Base-by-base conservation (phyloP, 2,888 invertebrate species). In the Pammene aurita region DNA sequence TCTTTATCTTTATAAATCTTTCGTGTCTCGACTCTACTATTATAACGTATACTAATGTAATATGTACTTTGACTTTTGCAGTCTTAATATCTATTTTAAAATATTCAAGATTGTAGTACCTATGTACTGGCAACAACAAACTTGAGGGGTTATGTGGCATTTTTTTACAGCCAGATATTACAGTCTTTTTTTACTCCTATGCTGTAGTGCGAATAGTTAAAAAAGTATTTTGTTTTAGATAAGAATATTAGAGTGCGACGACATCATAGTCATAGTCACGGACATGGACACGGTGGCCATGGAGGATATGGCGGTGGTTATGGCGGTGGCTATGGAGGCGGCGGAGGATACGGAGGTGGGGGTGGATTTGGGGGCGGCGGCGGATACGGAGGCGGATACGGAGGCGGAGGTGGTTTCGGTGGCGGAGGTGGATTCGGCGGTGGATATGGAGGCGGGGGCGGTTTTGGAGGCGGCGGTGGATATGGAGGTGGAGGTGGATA, bases 261-360 rank as follows among this genome's bases (percentile, higher is more conserved):
- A 9, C 83, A 85, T 0, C 48, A 48, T 10, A 58, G 6, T 26
- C 80, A 87, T 9, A 52, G 26, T 26, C 26, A 52, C 26, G 81
- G 88, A 0, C 82, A 89, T 0, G 78, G 85, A 11, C 77, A 82
- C 13, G 75, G 82, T 7, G 61, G 63, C 11, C 34, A 71, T 10
- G 69, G 71, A 9, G 71, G 72, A 2, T 56, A 67, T 10, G 67
- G 68, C 16, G 41, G 63, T 11, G 50, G 50, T 5, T 50, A 11
- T 16, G 55, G 55, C n/a, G 57, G 70, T 52, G 48, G 57, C 26
- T 26, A 26, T n/a, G n/a, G 52, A 4, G 26, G 34, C 0, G 52
- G 52, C 6, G 52, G 52, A 7, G 52, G 52, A 13, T 26, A 7
- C 10, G 48, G 48, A 0, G 48, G 48, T 18, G 48, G 48, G 5